These are phyloP conservation scores for Circaetus cinerascens DNA, from an alignment of 2,113 vertebrate genomes.

Conservation along the genomic window DNA sequence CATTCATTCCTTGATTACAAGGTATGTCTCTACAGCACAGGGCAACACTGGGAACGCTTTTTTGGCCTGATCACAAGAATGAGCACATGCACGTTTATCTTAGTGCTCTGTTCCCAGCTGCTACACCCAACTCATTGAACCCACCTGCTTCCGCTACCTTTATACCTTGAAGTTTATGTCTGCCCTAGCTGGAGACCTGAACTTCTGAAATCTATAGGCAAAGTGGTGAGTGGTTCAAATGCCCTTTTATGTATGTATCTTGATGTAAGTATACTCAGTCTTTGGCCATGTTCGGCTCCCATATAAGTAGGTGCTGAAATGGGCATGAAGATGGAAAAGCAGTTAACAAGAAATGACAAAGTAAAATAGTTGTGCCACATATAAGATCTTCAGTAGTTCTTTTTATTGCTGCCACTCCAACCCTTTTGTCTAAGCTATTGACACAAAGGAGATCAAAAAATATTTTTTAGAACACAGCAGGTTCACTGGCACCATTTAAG, in stretches of 20 bases:
- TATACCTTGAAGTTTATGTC: neutral
- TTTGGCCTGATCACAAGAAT: neutral
- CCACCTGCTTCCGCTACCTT: neutral
- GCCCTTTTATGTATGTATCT: neutral
- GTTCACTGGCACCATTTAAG: neutral
- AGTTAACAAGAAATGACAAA: neutral
- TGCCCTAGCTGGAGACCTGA: neutral
- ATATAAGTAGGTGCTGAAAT: neutral
- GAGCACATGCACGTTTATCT: neutral
- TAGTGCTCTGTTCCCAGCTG: neutral
- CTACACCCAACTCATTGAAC: neutral
- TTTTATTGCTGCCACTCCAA: neutral
- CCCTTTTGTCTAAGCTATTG: neutral
- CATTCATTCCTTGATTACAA: neutral
- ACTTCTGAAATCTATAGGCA: neutral
- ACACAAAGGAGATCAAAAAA: neutral
- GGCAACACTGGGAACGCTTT: neutral
- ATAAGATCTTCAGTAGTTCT: neutral
- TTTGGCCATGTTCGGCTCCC: neutral
- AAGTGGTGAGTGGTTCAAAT: neutral
- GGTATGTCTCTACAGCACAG: neutral
- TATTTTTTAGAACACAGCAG: neutral
- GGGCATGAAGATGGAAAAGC: neutral
- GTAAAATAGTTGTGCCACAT: neutral
- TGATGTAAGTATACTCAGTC: neutral